Percentiles rank a stretch among this genome's conserved stretches.
Conservation (phyloP, 2,113 vertebrate species). For the Benitochromis conjunctus region DNA sequence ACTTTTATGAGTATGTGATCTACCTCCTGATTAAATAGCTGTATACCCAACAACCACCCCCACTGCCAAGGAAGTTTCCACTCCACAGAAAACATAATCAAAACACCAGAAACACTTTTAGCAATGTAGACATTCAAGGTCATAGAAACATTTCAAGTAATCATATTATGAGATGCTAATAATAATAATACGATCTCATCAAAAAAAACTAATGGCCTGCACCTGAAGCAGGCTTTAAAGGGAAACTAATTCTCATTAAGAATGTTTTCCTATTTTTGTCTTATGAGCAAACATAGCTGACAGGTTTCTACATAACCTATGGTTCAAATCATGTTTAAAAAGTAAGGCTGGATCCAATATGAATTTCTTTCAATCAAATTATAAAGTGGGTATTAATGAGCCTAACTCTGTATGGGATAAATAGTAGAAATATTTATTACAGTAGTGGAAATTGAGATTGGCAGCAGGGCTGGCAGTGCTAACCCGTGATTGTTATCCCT, state of each 20-base stretch:
- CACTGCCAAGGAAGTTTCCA: conserved; percentile 12
- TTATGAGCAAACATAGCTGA: conserved; percentile 9
- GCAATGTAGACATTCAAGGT: conserved; percentile 20
- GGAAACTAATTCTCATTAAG: conserved; percentile 56
- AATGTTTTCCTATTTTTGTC: conserved; percentile 62
- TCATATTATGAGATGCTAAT: conserved; percentile 20
- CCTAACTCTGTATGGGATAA: too few relatives aligned
- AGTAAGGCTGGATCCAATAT: neutral
- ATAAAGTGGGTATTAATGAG: neutral
- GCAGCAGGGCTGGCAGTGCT: too few relatives aligned
- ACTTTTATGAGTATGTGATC: conserved; percentile 42
- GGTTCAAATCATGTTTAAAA: neutral
- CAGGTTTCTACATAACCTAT: neutral
- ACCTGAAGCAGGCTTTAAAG: conserved; percentile 37
- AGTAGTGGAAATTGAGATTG: too few relatives aligned
- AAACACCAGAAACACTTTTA: neutral
- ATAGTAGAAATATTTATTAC: too few relatives aligned
- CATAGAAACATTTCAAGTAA: neutral
- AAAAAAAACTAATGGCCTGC: conserved; percentile 11
- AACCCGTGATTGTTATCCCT: too few relatives aligned
- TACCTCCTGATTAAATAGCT: conserved; percentile 41
- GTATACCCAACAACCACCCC: neutral
- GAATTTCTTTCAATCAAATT: neutral
- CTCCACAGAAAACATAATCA: conserved; percentile 1
- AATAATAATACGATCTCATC: conserved; percentile 43